Percentiles rank a stretch among this genome's conserved stretches.
phyloP scores from a whole-genome alignment of 2,113 vertebrate species.

The Aspiorhynchus laticeps region DNA sequence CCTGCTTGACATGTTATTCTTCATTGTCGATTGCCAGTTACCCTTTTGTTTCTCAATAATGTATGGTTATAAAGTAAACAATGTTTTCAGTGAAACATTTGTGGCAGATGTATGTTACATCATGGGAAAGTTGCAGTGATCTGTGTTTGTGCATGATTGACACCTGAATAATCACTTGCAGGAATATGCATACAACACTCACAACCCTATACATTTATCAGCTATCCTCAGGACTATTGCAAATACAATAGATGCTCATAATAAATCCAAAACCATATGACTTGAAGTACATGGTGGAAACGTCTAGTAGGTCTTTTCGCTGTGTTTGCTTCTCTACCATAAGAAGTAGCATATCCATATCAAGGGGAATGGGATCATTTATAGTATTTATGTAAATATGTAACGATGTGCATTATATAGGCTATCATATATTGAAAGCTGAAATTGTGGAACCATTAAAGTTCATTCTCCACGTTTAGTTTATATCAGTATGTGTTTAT shows the following conservation, averaged over 20 bases:
- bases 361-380: not conserved
- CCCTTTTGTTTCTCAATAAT: conserved; percentile 3
- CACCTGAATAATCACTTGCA: not conserved
- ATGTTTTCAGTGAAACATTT: not conserved
- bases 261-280: conserved; percentile 5
- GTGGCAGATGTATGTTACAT: not conserved
- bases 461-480: not conserved
- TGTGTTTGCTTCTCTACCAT: not conserved
- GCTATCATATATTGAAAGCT: not conserved
- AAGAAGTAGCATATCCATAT: not conserved
- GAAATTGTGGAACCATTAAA: conserved; percentile 16
- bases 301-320: not conserved
- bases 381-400: not conserved
- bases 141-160: conserved; percentile 27
- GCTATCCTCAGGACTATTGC: not conserved
- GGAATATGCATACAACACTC: not conserved
- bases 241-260: conserved; percentile 3
- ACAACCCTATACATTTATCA: not conserved
- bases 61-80: not conserved
- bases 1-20: not conserved
- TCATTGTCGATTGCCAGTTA: not conserved
- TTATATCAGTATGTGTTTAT: conserved; percentile 21
- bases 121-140: not conserved
- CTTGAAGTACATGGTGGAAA: not conserved
- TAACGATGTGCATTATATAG: not conserved